phyloP scores from a whole-genome alignment of 2,888 invertebrate genomes.

The Apamea sordens region DNA sequence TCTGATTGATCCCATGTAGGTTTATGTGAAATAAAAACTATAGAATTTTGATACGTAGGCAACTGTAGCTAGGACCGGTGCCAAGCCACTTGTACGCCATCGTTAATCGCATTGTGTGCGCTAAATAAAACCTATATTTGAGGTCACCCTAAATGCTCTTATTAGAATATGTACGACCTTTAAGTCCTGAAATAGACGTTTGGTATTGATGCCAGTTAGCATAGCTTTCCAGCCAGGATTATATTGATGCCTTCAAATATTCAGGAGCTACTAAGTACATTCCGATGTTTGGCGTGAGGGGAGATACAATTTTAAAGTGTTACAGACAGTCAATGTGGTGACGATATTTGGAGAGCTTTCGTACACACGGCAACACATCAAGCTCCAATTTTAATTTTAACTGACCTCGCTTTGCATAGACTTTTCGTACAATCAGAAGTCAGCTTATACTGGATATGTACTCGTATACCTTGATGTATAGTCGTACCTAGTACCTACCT shows the following conservation, averaged over 20 bases:
- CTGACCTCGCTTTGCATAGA: too few species aligned
- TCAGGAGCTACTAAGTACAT: constrained; percentile 64
- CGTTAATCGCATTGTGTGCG: neutral
- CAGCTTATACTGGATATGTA: too few species aligned
- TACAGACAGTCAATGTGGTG: constrained; percentile 9
- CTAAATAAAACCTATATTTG: neutral
- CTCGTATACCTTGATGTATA: too few species aligned
- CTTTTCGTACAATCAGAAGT: too few species aligned
- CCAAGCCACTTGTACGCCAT: neutral
- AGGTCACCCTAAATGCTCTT: constrained; percentile 12
- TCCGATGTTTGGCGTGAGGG: constrained; percentile 51
- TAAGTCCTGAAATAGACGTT: constrained; percentile 26
- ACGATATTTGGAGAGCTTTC: neutral
- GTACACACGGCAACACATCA: too few species aligned
- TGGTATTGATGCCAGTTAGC: constrained; percentile 13
- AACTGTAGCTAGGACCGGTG: neutral
- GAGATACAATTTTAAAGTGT: constrained; percentile 29
- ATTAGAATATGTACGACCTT: constrained; percentile 35
- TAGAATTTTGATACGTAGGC: neutral
- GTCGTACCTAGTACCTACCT: neutral
- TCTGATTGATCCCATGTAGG: neutral
- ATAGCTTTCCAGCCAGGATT: constrained; percentile 36
- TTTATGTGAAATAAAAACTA: neutral
- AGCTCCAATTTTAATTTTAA: too few species aligned
- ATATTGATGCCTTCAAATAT: constrained; percentile 62